Percentiles rank a stretch among this genome's conserved stretches.
These are phyloP conservation scores for Oreochromis tanganicae DNA, from an alignment of 2,113 vertebrate genomes.

Conservation along the genomic window DNA sequence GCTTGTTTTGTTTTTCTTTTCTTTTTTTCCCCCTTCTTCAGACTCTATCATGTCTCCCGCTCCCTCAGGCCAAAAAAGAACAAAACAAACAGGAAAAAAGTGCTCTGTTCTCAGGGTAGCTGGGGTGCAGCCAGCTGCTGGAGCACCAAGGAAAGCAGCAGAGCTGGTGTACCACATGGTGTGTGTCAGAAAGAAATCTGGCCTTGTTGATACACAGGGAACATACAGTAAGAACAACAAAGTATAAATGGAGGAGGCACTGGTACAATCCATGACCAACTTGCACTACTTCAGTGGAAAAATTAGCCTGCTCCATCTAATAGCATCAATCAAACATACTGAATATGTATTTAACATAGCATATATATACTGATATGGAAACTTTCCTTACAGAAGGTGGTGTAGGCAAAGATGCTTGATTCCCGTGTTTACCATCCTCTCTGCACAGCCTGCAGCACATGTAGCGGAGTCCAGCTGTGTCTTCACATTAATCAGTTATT, in stretches of 20 bases:
- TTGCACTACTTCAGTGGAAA: background rate
- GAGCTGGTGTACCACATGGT: slow-evolving; percentile 11
- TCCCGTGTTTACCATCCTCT: background rate
- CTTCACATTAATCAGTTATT: background rate
- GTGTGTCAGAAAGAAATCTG: background rate
- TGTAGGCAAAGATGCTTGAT: background rate
- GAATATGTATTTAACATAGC: background rate
- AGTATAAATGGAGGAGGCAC: background rate
- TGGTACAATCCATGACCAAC: background rate
- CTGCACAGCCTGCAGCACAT: background rate
- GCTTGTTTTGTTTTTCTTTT: background rate
- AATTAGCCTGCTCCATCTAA: background rate
- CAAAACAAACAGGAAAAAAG: slow-evolving; percentile 18
- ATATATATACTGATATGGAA: background rate
- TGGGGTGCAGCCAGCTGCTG: slow-evolving; percentile 47
- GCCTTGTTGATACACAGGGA: slow-evolving; percentile 17
- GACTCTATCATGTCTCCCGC: background rate
- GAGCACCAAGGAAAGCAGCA: slow-evolving; percentile 36
- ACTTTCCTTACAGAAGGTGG: background rate
- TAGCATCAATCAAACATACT: background rate
- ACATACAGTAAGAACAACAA: background rate
- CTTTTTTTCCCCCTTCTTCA: background rate
- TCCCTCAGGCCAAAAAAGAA: slow-evolving; percentile 12
- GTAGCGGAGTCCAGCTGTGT: background rate
- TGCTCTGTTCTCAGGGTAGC: slow-evolving; percentile 32